phyloP scores from a whole-genome alignment of 1,140 invertebrate genomes.

The Nephila pilipes region DNA sequence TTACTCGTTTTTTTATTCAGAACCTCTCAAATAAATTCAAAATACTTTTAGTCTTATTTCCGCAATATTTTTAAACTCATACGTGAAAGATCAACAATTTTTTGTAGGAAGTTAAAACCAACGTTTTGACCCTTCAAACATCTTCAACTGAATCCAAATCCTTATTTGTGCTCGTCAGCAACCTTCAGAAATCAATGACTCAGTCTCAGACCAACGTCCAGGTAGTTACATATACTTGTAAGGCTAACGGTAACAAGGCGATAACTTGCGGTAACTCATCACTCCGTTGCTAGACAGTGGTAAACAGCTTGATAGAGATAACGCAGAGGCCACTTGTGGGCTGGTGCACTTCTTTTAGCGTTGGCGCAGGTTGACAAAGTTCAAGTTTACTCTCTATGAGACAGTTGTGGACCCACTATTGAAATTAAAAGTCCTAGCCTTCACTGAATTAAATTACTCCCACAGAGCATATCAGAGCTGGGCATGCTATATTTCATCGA shows the following conservation, averaged over 20 bases:
- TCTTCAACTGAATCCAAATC: background rate
- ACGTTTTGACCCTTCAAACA: background rate
- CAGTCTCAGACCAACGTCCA: background rate
- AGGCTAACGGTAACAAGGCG: background rate
- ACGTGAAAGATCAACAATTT: background rate
- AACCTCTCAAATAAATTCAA: too few relatives aligned
- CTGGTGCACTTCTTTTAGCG: background rate
- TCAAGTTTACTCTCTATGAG: background rate
- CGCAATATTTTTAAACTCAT: background rate
- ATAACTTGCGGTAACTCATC: background rate
- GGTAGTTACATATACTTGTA: background rate
- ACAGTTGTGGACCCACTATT: background rate
- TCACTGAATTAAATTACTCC: background rate
- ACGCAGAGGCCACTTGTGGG: background rate
- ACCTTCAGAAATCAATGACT: background rate
- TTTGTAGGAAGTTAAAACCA: background rate
- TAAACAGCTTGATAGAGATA: background rate
- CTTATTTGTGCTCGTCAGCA: background rate
- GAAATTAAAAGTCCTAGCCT: background rate
- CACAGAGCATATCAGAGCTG: background rate
- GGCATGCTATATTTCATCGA: background rate
- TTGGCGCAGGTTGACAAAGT: conserved; percentile 48
- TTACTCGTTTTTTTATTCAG: too few relatives aligned
- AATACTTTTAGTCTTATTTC: too few relatives aligned
- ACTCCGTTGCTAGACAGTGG: background rate